Conservation (phyloP, 2,113 vertebrate species). For the Lampris incognitus region DNA sequence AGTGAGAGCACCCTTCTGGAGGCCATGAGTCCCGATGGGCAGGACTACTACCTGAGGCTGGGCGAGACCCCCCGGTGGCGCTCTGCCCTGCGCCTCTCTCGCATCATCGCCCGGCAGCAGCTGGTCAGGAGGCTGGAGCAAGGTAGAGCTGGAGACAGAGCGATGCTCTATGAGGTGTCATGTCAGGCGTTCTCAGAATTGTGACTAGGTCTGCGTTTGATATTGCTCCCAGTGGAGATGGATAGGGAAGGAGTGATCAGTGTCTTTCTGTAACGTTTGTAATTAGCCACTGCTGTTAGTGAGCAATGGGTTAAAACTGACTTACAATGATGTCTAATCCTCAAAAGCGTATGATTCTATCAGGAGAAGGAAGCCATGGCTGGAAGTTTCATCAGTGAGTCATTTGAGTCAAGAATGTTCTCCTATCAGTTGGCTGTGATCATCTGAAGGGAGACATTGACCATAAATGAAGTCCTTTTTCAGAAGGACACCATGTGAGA, state of each 20-base stretch:
- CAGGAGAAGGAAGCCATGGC: too few species aligned
- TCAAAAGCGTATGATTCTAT: too few species aligned
- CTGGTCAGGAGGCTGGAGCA: conserved; percentile 73
- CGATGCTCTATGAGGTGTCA: neutral
- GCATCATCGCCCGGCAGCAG: conserved; percentile 79
- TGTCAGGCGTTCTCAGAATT: neutral
- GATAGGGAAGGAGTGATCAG: too few species aligned
- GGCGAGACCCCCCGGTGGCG: conserved; percentile 67
- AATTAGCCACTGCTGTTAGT: too few species aligned
- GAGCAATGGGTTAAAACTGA: too few species aligned
- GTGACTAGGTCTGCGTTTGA: neutral
- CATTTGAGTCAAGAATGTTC: neutral
- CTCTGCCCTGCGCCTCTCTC: conserved; percentile 79
- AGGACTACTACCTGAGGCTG: conserved; percentile 79
- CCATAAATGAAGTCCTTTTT: neutral
- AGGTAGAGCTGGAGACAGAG: conserved; percentile 68
- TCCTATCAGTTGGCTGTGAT: neutral
- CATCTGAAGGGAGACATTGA: neutral
- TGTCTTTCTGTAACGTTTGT: too few species aligned
- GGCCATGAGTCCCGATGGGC: conserved; percentile 73
- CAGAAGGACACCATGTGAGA: neutral
- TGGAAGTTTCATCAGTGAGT: too few species aligned
- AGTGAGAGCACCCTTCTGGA: conserved; percentile 65
- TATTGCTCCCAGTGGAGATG: too few species aligned
- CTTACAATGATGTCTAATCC: too few species aligned